A percentile compares a stretch with the other conserved stretches of the same genome.
Conservation (phyloP, 2,113 vertebrate genomes). For the Pycnonotus jocosus region DNA sequence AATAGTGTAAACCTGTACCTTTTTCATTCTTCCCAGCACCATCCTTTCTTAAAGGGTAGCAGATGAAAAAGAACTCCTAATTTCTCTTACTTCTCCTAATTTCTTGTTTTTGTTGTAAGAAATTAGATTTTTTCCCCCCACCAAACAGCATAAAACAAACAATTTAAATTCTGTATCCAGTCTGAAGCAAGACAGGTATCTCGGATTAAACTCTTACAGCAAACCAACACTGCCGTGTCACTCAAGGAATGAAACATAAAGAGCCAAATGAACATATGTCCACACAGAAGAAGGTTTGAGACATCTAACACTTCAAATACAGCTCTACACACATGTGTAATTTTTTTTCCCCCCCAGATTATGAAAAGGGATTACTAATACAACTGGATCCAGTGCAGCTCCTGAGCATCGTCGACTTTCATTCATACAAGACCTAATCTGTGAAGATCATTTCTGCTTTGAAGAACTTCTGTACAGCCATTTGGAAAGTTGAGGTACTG, state of each 20-base stretch:
- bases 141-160: background rate
- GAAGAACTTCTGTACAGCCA: background rate
- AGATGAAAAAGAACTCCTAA: background rate
- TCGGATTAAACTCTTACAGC: background rate
- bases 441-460: background rate
- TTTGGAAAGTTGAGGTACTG: slow-evolving; percentile 48
- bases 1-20: background rate
- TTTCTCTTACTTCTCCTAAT: background rate
- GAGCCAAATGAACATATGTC: background rate
- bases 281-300: background rate
- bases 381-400: background rate
- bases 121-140: background rate
- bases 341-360: background rate
- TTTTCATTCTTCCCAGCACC: background rate
- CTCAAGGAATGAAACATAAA: background rate
- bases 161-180: background rate
- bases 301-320: background rate
- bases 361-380: background rate
- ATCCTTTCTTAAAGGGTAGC: background rate
- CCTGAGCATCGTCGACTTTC: background rate
- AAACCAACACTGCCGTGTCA: background rate
- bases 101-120: background rate
- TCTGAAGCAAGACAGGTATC: background rate
- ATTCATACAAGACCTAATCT: slow-evolving; percentile 11
- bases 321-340: background rate